Base-by-base conservation (phyloP, 1,140 invertebrate genomes). In the Saccostrea glomerata region DNA sequence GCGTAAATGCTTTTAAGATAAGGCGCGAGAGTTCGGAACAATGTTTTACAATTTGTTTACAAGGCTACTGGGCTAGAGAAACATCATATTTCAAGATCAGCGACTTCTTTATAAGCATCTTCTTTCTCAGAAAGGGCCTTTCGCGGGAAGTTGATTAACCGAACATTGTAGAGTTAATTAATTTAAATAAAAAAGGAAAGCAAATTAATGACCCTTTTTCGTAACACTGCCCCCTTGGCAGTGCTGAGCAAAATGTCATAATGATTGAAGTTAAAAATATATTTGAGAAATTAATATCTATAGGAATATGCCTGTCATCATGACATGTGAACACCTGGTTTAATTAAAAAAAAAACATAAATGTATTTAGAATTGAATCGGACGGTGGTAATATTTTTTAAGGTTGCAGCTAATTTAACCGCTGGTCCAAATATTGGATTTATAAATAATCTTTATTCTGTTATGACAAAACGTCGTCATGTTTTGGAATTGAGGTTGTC, bases 31-130 rank as follows among this genome's bases (percentile, higher is more conserved):
- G 30, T 77, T 11, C 17, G 60, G 23, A 20, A 23, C 7, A 23
- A 77, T 77, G 70, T 77, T 77, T 30, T 36, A 30, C 25, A 25
- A 77, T 36, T 23, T 13, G 70, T 77, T 77, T 77, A 77, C 70
- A 77, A 0, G 30, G 70, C 15, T 23, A 25, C 25, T n/a, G 20
- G 23, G 20, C n/a, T 23, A 23, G 66, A 70, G n/a, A 2, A 77
- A 77, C 70, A 77, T 20, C 70, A 77, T 25, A 77, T 77, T 77
- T 30, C 12, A 25, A 15, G 30, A 77, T 30, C 58, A 63, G 58
- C 58, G 58, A n/a, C 58, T 17, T 63, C n/a, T 63, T n/a, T 20
- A n/a, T 63, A n/a, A 4, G n/a, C 15, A 20, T 17, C 17, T 7
- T 5, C 58, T 63, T 63, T 63, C 58, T 63, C 58, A n/a, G 58